Evolutionary conservation across 2,797 vertebrate species (phyloP).

Genomic region (Oreonectes daqikongensis): DNA sequence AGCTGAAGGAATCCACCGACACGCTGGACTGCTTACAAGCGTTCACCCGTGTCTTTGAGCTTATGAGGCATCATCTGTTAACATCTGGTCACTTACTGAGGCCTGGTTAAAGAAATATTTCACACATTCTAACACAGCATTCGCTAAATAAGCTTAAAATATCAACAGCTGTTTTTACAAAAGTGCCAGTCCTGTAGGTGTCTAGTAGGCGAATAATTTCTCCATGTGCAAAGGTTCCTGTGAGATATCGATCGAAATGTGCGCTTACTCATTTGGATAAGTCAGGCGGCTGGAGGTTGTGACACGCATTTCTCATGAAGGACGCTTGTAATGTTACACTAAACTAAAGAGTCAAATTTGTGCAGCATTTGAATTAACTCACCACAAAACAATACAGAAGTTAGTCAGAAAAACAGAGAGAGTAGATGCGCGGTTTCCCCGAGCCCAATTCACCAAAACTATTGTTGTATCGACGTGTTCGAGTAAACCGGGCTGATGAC

Average conservation of each 20-base stretch:
- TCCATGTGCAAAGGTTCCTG: not conserved
- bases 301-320: not conserved
- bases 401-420: slow-evolving; percentile 46
- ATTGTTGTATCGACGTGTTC: not conserved
- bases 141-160: too few species aligned
- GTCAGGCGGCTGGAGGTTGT: slow-evolving; percentile 1
- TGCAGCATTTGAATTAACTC: slow-evolving; percentile 25
- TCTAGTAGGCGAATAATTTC: slow-evolving; percentile 19
- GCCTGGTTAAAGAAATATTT: too few species aligned
- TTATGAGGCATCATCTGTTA: too few species aligned
- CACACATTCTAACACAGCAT: too few species aligned
- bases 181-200: slow-evolving; percentile 22
- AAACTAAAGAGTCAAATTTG: not conserved
- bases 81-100: too few species aligned
- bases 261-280: slow-evolving; percentile 18
- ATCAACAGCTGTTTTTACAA: not conserved
- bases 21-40: too few species aligned
- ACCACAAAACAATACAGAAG: slow-evolving; percentile 41
- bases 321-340: not conserved
- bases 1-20: too few species aligned
- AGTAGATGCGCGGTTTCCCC: slow-evolving; percentile 33
- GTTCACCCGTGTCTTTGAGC: too few species aligned
- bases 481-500: too few species aligned
- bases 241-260: slow-evolving; percentile 23
- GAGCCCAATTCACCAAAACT: slow-evolving; percentile 1